Conservation (phyloP, 2,888 invertebrate species). For the Mellilla xanthometata region DNA sequence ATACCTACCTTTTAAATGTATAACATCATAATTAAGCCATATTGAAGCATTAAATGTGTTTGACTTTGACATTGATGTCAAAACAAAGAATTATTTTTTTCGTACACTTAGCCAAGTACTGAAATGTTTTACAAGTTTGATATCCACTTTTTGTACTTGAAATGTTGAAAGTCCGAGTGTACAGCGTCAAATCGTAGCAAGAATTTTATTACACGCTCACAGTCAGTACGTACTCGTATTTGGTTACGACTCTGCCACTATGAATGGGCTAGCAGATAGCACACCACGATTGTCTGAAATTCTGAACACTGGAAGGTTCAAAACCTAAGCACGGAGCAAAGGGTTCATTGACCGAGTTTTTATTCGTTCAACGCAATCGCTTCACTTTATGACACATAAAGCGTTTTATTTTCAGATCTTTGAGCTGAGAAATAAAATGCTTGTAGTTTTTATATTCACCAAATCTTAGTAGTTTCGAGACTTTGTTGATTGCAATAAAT, state of each 20-base stretch:
- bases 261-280: slow-evolving; percentile 9
- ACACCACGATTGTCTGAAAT: slow-evolving; percentile 16
- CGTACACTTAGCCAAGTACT: too few relatives aligned
- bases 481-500: neutral
- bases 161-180: too few relatives aligned
- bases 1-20: too few relatives aligned
- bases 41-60: too few relatives aligned
- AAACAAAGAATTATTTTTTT: too few relatives aligned
- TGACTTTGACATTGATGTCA: too few relatives aligned
- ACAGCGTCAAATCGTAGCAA: neutral
- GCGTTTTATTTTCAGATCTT: slow-evolving; percentile 12
- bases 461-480: neutral
- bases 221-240: slow-evolving; percentile 9
- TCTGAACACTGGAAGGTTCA: slow-evolving; percentile 13
- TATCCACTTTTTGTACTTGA: too few relatives aligned
- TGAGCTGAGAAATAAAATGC: slow-evolving; percentile 3
- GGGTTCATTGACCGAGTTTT: slow-evolving; percentile 13
- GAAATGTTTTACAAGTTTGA: too few relatives aligned
- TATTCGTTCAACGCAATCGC: slow-evolving; percentile 16
- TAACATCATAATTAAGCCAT: too few relatives aligned
- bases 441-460: neutral
- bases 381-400: slow-evolving; percentile 19
- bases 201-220: slow-evolving; percentile 11
- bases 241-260: slow-evolving; percentile 14
- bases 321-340: slow-evolving; percentile 2